Conservation (phyloP, 2,888 invertebrate species). For the Tortricodes alternella region DNA sequence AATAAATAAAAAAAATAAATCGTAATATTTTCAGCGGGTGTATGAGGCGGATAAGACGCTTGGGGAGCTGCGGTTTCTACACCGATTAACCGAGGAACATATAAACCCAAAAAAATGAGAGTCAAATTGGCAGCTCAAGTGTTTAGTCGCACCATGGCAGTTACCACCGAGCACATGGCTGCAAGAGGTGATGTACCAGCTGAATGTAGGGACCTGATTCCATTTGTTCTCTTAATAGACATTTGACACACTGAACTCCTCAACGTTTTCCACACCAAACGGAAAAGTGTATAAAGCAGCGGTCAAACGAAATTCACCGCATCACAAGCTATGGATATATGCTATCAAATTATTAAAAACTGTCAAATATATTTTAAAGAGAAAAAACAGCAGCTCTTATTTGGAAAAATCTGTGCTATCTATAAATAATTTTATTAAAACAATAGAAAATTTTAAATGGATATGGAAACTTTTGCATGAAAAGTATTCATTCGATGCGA, state of each 20-base stretch:
- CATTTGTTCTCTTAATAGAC: neutral
- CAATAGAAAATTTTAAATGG: neutral
- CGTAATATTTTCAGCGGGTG: no score
- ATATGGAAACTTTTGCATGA: neutral
- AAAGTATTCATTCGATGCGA: neutral
- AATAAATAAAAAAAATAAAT: no score
- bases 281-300: neutral
- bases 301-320: conserved; percentile 19
- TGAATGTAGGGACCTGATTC: neutral
- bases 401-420: neutral
- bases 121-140: conserved; percentile 25
- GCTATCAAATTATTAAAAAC: conserved; percentile 17
- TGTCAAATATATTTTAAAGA: conserved; percentile 19
- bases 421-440: neutral
- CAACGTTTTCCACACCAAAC: neutral
- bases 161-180: neutral
- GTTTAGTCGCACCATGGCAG: conserved; percentile 20
- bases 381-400: neutral
- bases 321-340: conserved; percentile 25
- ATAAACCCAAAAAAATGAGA: no score
- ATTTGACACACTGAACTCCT: neutral
- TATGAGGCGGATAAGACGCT: no score
- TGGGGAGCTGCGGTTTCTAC: no score
- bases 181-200: neutral
- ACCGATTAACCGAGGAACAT: no score